Base-by-base conservation (phyloP, 1,140 invertebrate genomes). In the Conopomorpha cramerella region DNA sequence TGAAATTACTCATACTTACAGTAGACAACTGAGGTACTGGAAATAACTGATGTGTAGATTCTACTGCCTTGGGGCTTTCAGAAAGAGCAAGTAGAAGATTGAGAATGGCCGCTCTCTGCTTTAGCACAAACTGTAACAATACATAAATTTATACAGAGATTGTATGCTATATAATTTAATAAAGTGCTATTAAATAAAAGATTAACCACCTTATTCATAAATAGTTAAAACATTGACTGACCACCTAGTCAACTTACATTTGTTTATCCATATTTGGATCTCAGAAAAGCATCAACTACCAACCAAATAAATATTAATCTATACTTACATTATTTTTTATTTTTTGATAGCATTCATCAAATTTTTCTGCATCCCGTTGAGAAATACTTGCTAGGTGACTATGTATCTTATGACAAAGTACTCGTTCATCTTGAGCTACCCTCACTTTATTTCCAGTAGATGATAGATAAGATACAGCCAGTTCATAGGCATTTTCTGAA, bases 401-500 rank as follows among this genome's bases (percentile, higher is more conserved):
- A 36, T 65, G 56, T 34, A 79, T 76, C 41, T 60, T 71, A 43
- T 72, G 67, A 41, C 68, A 76, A 2, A 78, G 48, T 3, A 74
- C 36, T 39, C 53, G 66, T 37, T 78, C 72, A 58, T 65, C 61
- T 40, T 48, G 50, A 2, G 47, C 30, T 30, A 43, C 36, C 2
- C 54, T 43, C 19, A 41, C 45, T 38, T 58, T 66, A 15, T 64
- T 62, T 43, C 45, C 58, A 19, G 54, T 61, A 11, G 61, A 64
- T 13, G 64, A 63, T 41, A 72, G 54, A 48, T 64, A 76, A 16
- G 73, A 64, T 7, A 77, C 51, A n/a, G 76, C 72, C 43, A 77
- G 41, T 37, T 76, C 70, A 66, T 70, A 77, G 28, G 72, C 76
- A 27, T 56, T 54, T 62, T 77, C 72, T 74, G 30, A 55, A 56